Evolutionary conservation across 2,113 vertebrate species (phyloP), one percentile per base, ranked within the genome.

Genomic region (Phrynosoma blainvillii): DNA sequence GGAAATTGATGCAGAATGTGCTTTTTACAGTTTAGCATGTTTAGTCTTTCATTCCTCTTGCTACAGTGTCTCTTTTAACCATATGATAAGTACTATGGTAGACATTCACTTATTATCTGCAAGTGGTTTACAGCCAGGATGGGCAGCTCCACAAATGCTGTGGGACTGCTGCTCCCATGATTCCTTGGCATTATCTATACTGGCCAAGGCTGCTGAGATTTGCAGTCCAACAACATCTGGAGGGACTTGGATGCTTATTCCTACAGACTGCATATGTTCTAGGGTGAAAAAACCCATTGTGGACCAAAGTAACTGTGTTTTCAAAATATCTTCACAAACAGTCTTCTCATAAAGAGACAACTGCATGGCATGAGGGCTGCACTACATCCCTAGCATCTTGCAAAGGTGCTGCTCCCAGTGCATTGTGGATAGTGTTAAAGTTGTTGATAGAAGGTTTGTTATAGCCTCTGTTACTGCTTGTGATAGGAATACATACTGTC

Each of bases 1-100:
- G 73, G 84, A 68, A 89, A 84, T 65, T 90, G 90, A 78, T 59
- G 71, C 20, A 59, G 59, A 89, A 74, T 87, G 89, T 91, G 90
- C 52, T 87, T 32, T 91, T 90, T 62, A 80, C 66, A 87, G 9
- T 78, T 91, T 88, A 84, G 81, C 62, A 59, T 84, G n/a, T 88
- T 88, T 56, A 27, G 62, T 14, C 65, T 93, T 88, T 84, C 82
- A 62, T 20, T 32, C 30, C 79, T 42, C 54, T 20, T 71, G 16
- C 8, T 84, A 65, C 2, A 65, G 42, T 11, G 4, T 80, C 2
- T 65, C 62, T 71, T 36, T 27, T 16, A 8, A 9, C 42, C 11
- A 16, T 81, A n/a, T 71, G n/a, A n/a, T 40, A 13, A 9, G 68
- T 30, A 71, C 68, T 30, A 27, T 8, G 30, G 10, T 30, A 71